Base-by-base conservation (phyloP, 2,888 invertebrate species). In the Geotrupes spiniger region DNA sequence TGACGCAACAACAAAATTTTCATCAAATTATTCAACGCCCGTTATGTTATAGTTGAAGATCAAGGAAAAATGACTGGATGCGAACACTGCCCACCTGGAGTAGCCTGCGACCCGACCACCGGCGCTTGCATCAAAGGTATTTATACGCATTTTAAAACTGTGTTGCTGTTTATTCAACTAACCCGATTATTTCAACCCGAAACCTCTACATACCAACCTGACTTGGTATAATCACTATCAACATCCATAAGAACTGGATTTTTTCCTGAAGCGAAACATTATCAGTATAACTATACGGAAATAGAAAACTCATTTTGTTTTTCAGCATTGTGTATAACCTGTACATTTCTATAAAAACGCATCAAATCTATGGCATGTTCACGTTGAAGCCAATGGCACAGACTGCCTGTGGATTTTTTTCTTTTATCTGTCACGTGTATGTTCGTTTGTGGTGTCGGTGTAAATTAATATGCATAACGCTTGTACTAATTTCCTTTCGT, bases 81-180 rank as follows among this genome's bases (percentile, higher is more conserved):
- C 67, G 82, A 81, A 54, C 87, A 90, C 62, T 91, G 91, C 67
- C 85, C 88, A 46, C 83, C 85, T 26, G 91, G 89, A 53, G 81
- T 84, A 38, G 78, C 80, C 25, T 92, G 91, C 64, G 87, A 91
- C 70, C 85, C 85, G 14, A 79, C 83, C 45, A 89, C 89, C 2
- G 89, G 89, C 16, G 88, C 86, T 56, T 92, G 91, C 73, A 83
- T 87, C 68, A 85, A 86, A 82, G 89, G 91, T 91, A 82, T 21
- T 16, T 41, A 25, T 37, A 36, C 10, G 33, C 28, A 8, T 16
- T 42, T 15, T 36, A 26, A 12, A 21, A 48, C 27, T 57, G 70
- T 71, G 71, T 72, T 73, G 71, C 71, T 73, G 72, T 73, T 73
- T 65, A 56, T 57, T 59, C 11, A 28, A 50, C 46, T 50, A 50